Conservation (phyloP, 2,113 vertebrate genomes). For the Columba livia region DNA sequence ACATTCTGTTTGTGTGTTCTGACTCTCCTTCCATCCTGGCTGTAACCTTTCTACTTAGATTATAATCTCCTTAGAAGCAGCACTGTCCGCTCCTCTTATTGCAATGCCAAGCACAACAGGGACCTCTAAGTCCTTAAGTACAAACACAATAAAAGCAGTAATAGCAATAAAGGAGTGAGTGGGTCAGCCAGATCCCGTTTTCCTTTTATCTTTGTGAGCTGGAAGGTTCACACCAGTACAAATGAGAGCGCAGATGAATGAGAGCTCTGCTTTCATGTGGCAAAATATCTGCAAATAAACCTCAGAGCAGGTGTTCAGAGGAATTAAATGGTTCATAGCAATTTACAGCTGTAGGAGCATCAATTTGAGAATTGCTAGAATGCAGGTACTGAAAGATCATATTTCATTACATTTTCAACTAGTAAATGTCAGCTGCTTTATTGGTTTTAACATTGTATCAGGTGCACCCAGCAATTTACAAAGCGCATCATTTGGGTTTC, state of each 20-base stretch:
- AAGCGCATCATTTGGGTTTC: neutral
- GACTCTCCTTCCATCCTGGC: neutral
- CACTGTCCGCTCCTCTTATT: neutral
- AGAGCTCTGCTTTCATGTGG: neutral
- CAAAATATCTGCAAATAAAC: neutral
- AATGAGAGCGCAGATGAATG: neutral
- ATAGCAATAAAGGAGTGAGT: neutral
- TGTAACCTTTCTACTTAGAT: neutral
- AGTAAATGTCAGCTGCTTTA: constrained; percentile 13
- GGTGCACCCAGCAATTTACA: neutral
- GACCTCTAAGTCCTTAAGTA: neutral
- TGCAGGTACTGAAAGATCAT: neutral
- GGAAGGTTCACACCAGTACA: neutral
- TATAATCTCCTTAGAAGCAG: neutral
- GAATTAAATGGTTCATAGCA: neutral
- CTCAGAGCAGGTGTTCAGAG: constrained; percentile 31
- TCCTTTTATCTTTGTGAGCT: neutral
- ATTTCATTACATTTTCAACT: constrained; percentile 1
- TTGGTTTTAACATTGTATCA: neutral
- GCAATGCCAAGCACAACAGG: neutral
- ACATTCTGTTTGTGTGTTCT: neutral
- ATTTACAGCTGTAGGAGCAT: neutral
- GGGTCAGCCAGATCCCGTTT: neutral
- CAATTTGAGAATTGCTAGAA: neutral
- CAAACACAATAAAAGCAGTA: neutral